phyloP scores from a whole-genome alignment of 1,140 invertebrate species.

The Listronotus oregonensis region DNA sequence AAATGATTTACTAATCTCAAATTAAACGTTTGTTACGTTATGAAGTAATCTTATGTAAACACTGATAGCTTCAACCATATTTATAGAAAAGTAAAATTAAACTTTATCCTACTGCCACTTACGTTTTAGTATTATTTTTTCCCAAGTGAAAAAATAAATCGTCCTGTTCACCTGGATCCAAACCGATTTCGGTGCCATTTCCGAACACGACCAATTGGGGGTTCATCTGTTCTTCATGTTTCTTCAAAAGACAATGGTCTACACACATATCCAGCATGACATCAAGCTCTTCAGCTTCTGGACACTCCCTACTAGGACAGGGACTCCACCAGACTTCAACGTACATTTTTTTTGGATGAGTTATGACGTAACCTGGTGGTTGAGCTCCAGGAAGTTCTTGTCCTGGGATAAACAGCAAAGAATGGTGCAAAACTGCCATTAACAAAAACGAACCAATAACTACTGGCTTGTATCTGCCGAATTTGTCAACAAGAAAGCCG shows the following conservation, averaged over 20 bases:
- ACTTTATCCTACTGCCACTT: constrained; percentile 5
- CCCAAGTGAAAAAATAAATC: constrained; percentile 60
- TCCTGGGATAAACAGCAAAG: constrained; percentile 72
- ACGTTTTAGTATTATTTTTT: constrained; percentile 56
- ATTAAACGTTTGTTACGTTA: too few species aligned
- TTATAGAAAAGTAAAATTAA: too few species aligned
- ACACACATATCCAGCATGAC: constrained; percentile 70
- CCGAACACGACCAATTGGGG: constrained; percentile 18
- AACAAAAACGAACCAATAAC: constrained; percentile 73
- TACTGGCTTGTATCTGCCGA: constrained; percentile 80
- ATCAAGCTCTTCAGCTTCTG: constrained; percentile 72
- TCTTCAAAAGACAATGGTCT: constrained; percentile 67
- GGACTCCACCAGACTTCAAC: constrained; percentile 81
- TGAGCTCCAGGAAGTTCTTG: constrained; percentile 73
- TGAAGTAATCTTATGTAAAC: too few species aligned
- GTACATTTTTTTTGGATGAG: constrained; percentile 68
- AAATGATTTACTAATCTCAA: too few species aligned
- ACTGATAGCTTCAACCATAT: too few species aligned
- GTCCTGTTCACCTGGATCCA: constrained; percentile 57
- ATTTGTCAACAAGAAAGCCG: constrained; percentile 79
- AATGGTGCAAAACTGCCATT: constrained; percentile 74
- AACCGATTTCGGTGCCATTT: constrained; percentile 21
- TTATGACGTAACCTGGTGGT: constrained; percentile 72
- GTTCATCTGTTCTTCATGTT: constrained; percentile 22
- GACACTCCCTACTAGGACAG: constrained; percentile 74